Base-by-base conservation (phyloP, 2,888 invertebrate species). In the Drosophila meridiana region DNA sequence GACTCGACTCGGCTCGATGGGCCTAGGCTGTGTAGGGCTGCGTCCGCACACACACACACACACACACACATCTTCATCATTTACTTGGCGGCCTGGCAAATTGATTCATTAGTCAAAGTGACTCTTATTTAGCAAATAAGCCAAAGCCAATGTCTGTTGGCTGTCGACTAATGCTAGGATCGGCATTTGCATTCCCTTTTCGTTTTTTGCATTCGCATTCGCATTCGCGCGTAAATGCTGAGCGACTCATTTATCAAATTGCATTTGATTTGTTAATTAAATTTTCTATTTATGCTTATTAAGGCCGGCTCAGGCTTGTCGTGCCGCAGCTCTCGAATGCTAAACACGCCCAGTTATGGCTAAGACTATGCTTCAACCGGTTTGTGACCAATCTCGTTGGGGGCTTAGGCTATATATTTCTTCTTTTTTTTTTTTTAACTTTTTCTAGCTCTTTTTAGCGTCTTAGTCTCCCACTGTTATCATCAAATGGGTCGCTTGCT, bases 101-200 rank as follows among this genome's bases (percentile, higher is more conserved):
- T 87, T 87, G 90, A 90, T 88, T 88, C 87, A 88, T 88, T 90
- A 88, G 87, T 89, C 89, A 90, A 88, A 88, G 87, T 90, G 90
- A 90, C 90, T 90, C 77, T 90, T 89, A 89, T 82, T 89, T 84
- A 84, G 79, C 69, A 73, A 86, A 76, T 76, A 74, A 84, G 79
- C 70, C 73, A 69, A 61, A 70, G 64, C 45, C 48, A 43, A 57
- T 57, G 66, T 53, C 50, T 53, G 67, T 52, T 42, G 30, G 40
- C 56, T 48, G 30, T 40, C 56, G 34, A 40, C 58, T 64, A 57
- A 73, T 73, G 64, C 47, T 53, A 78, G 78, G 60, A 76, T 66
- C 66, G 63, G 45, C 42, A 70, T 70, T 73, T 69, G 70, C 68
- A 66, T 69, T 77, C 67, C 64, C 65, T 80, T 66, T 55, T 14